Evolutionary conservation across 2,888 invertebrate species (phyloP).

Genomic region (Drosophila borborema): DNA sequence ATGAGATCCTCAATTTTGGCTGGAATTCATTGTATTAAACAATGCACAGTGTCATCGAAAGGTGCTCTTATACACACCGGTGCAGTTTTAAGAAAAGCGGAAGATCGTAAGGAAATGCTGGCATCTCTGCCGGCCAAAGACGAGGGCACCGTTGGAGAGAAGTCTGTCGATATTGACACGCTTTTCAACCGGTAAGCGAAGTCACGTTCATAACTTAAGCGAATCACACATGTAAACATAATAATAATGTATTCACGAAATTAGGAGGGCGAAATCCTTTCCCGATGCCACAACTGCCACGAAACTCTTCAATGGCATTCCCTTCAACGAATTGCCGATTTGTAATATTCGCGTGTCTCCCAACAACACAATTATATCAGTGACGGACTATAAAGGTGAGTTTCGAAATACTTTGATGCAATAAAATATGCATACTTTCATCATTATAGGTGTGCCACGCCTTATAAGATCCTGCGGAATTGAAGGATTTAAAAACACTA

Average conservation of each 20-base stretch:
- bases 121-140: slow-evolving; percentile 87
- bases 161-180: slow-evolving; percentile 89
- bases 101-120: slow-evolving; percentile 87
- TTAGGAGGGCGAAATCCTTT: slow-evolving; percentile 89
- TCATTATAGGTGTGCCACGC: slow-evolving; percentile 84
- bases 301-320: slow-evolving; percentile 90
- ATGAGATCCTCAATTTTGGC: slow-evolving; percentile 61
- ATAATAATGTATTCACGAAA: background rate
- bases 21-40: slow-evolving; percentile 47
- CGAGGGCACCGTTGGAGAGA: slow-evolving; percentile 93
- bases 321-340: slow-evolving; percentile 92
- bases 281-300: slow-evolving; percentile 91
- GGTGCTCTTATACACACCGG: slow-evolving; percentile 69
- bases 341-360: slow-evolving; percentile 92
- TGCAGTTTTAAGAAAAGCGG: slow-evolving; percentile 83
- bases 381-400: slow-evolving; percentile 90
- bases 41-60: slow-evolving; percentile 20
- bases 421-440: no score
- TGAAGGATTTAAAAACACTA: slow-evolving; percentile 97
- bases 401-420: background rate
- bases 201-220: background rate
- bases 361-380: slow-evolving; percentile 94
- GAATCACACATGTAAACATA: background rate
- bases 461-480: slow-evolving; percentile 92
- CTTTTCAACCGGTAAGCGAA: slow-evolving; percentile 87